Conservation (phyloP, 2,888 invertebrate genomes). For the Patella depressa region DNA sequence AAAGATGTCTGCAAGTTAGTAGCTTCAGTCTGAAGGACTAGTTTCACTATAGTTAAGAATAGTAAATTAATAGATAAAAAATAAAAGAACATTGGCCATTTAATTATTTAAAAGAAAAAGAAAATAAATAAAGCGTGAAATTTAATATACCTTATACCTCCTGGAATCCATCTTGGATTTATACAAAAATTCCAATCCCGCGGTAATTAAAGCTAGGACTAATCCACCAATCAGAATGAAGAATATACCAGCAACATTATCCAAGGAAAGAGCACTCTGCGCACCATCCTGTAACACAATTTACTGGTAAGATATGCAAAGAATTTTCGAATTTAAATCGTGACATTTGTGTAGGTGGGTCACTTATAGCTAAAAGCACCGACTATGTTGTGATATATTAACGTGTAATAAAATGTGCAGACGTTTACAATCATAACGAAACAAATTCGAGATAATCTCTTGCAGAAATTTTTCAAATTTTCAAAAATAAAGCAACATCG, state of each 20-base stretch:
- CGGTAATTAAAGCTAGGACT: slow-evolving; percentile 89
- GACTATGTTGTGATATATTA: too few species aligned
- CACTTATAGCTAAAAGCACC: too few species aligned
- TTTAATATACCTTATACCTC: slow-evolving; percentile 60
- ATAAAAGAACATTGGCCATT: too few species aligned
- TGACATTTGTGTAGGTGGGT: too few species aligned
- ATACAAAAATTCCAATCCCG: slow-evolving; percentile 95
- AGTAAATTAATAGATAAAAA: neutral
- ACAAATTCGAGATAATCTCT: neutral
- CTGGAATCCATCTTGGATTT: slow-evolving; percentile 75
- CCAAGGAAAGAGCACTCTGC: slow-evolving; percentile 82
- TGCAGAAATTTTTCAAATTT: neutral
- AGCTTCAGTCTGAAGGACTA: too few species aligned
- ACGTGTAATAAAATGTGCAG: too few species aligned
- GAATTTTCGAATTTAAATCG: too few species aligned
- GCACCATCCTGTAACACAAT: slow-evolving; percentile 76
- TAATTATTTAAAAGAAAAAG: too few species aligned
- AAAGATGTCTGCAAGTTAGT: too few species aligned
- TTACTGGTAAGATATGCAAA: too few species aligned
- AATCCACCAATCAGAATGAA: slow-evolving; percentile 97
- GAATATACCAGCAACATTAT: slow-evolving; percentile 98
- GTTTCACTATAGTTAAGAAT: too few species aligned
- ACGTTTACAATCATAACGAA: too few species aligned
- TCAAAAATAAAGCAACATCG: neutral
- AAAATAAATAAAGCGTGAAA: neutral